Evolutionary conservation across 2,888 invertebrate genomes (phyloP).

Genomic region (Conchocele bisecta): DNA sequence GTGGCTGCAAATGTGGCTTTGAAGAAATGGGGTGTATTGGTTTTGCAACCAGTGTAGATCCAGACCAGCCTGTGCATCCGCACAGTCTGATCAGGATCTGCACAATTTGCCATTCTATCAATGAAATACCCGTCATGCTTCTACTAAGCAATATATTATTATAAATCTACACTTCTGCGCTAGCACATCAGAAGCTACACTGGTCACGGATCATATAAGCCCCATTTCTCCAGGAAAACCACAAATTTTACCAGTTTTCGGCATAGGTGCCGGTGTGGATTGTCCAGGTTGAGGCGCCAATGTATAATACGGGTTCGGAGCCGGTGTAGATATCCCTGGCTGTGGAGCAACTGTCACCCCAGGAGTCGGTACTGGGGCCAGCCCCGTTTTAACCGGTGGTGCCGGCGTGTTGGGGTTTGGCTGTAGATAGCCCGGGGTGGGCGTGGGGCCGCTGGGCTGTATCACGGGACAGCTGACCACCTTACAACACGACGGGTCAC

Average conservation of each 20-base stretch:
- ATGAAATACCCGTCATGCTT: too few relatives aligned
- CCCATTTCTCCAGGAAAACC: too few relatives aligned
- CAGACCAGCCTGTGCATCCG: too few relatives aligned
- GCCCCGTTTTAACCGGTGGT: conserved; percentile 63
- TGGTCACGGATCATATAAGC: too few relatives aligned
- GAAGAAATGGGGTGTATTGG: too few relatives aligned
- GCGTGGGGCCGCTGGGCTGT: conserved; percentile 56
- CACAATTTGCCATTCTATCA: too few relatives aligned
- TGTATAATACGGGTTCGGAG: conserved; percentile 28
- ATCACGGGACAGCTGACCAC: conserved; percentile 65
- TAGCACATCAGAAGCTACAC: too few relatives aligned
- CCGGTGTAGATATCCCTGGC: conserved; percentile 1
- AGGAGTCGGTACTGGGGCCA: conserved; percentile 57
- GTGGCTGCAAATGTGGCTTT: too few relatives aligned
- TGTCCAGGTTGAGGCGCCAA: conserved; percentile 45
- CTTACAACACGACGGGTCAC: conserved; percentile 70
- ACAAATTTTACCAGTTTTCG: conserved; percentile 15
- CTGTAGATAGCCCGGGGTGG: conserved; percentile 63
- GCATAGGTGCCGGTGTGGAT: conserved; percentile 43
- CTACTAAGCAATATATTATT: too few relatives aligned
- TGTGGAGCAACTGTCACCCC: not conserved
- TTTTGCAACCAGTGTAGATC: too few relatives aligned
- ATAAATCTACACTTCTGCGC: too few relatives aligned
- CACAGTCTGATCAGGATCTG: too few relatives aligned
- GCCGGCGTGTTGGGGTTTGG: conserved; percentile 62